Evolutionary conservation across 2,113 vertebrate genomes (phyloP).

Genomic region (Epinephelus moara): DNA sequence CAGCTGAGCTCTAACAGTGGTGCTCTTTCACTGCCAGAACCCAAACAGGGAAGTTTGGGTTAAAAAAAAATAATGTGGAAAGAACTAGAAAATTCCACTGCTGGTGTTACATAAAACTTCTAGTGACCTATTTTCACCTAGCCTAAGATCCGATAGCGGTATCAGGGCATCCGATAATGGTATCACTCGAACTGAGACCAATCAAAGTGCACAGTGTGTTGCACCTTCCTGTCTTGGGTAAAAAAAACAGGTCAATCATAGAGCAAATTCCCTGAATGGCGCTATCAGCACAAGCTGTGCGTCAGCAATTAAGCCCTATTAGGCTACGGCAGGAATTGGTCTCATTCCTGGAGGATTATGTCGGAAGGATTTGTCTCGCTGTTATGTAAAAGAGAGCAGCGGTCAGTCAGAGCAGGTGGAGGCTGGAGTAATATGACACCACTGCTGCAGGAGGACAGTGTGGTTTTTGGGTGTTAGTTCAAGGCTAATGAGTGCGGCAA

Average conservation of each 20-base stretch:
- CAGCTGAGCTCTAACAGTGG: background rate
- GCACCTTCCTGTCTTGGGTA: background rate
- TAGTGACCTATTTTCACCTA: background rate
- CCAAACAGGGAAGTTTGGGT: background rate
- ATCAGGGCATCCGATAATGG: background rate
- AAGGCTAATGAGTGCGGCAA: conserved; percentile 1
- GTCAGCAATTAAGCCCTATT: conserved; percentile 61
- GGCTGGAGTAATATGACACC: background rate
- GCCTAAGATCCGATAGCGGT: background rate
- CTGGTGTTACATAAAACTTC: background rate
- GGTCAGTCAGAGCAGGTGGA: conserved; percentile 7
- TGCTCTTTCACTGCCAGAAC: background rate
- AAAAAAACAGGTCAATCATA: conserved; percentile 11
- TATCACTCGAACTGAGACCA: background rate
- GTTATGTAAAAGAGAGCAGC: conserved; percentile 62
- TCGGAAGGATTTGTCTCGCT: conserved; percentile 26
- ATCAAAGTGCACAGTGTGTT: background rate
- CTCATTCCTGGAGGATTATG: conserved; percentile 50
- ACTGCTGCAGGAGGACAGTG: background rate
- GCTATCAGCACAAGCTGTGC: conserved; percentile 1
- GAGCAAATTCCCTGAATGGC: conserved; percentile 4
- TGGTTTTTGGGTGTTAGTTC: conserved; percentile 23
- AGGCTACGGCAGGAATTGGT: conserved; percentile 21
- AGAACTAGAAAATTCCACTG: background rate
- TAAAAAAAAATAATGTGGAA: fast-evolving